Evolutionary conservation across 2,888 invertebrate species (phyloP), one percentile per base, ranked within the genome.

Genomic region (Dioctria linearis): DNA sequence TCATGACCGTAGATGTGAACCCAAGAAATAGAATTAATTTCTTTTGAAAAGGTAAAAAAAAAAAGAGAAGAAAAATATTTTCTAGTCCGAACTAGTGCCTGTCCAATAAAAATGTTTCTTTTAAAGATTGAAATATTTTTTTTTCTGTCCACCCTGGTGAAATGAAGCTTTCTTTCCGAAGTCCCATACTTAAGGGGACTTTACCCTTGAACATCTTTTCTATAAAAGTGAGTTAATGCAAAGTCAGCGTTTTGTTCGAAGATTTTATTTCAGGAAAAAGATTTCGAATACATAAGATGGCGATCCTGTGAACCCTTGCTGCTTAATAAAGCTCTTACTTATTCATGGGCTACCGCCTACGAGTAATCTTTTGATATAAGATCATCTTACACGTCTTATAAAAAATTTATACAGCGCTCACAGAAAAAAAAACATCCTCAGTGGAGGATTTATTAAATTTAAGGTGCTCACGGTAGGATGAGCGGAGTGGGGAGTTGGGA

Each of bases 291-390:
- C 2, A 54, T 54, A n/a, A 54, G 6, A 11, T n/a, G 6, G 54
- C n/a, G 8, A 54, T 54, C 54, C 54, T 54, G 54, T 54, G 54
- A 54, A 54, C 54, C 54, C 54, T 54, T 54, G 6, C 11, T 54
- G 54, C 54, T 54, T 54, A 54, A 54, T 54, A 54, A 54, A 54
- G 4, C 11, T n/a, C 54, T 54, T n/a, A 4, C 11, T 54, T 54
- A 54, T 54, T 54, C 54, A 54, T 54, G 54, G 54, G 54, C 11
- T 54, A n/a, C 54, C 11, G 54, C 54, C 11, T 11, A 54, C 54
- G 54, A 54, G 11, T 54, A 54, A 54, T 54, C 54, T 54, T 54
- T 54, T 8, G 54, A n/a, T n/a, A 54, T 8, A 54, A 11, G 8
- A 54, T 54, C 11, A 54, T 54, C 54, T 54, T 54, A 54, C 54